These are phyloP conservation scores for Setipinna tenuifilis DNA, from an alignment of 2,797 vertebrate genomes.

Conservation along the genomic window DNA sequence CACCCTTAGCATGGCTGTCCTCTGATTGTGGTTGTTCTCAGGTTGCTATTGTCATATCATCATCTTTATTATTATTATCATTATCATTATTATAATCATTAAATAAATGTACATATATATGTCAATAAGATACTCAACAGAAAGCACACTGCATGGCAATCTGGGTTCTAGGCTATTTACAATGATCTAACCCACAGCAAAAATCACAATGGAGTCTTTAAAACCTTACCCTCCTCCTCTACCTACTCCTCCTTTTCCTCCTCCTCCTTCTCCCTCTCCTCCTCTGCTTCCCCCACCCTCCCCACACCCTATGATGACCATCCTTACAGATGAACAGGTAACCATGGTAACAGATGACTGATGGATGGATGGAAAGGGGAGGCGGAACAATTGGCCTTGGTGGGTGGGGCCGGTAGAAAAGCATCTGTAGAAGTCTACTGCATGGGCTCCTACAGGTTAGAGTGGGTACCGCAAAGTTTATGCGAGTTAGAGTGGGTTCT, in stretches of 20 bases:
- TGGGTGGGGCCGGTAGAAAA: not conserved
- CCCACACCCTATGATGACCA: constrained; percentile 45
- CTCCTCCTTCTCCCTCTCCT: not conserved
- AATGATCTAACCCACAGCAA: constrained; percentile 73
- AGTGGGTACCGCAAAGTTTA: not conserved
- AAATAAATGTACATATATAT: constrained; percentile 73
- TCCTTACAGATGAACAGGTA: constrained; percentile 55
- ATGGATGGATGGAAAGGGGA: constrained; percentile 6
- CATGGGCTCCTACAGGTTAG: not conserved
- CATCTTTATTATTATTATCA: constrained; percentile 39
- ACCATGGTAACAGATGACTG: constrained; percentile 54
- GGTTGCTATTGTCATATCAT: constrained; percentile 4
- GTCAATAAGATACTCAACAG: constrained; percentile 77
- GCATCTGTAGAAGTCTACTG: not conserved
- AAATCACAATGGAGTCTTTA: constrained; percentile 64
- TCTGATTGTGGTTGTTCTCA: constrained; percentile 56
- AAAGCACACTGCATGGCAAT: constrained; percentile 77
- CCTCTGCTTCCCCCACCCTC: constrained; percentile 41
- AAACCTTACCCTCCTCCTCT: constrained; percentile 3
- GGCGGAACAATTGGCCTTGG: not conserved
- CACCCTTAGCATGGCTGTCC: constrained; percentile 56
- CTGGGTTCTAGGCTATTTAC: constrained; percentile 76
- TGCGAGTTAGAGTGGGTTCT: not conserved
- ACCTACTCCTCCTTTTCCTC: not conserved
- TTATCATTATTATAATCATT: constrained; percentile 43